Evolutionary conservation across 2,113 vertebrate species (phyloP).

Genomic region (Cynoglossus semilaevis): DNA sequence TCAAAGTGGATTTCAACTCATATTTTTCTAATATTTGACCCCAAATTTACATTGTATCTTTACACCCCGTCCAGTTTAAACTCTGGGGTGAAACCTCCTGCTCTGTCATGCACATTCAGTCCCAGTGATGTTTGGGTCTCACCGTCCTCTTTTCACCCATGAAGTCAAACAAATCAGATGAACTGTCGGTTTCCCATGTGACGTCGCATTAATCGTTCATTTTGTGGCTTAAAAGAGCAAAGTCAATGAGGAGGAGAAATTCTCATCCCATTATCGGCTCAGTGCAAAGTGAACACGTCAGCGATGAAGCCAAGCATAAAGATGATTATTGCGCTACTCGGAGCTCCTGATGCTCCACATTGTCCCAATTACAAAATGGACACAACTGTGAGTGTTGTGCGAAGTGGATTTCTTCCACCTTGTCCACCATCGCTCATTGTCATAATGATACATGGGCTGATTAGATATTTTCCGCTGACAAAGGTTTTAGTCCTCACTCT

Average conservation of each 20-base stretch:
- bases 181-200: slow-evolving; percentile 42
- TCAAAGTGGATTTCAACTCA: no score
- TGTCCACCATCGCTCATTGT: slow-evolving; percentile 68
- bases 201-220: slow-evolving; percentile 55
- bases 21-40: no score
- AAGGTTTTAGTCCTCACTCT: slow-evolving; percentile 58
- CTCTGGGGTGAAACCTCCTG: no score
- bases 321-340: slow-evolving; percentile 56
- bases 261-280: slow-evolving; percentile 60
- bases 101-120: no score
- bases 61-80: no score
- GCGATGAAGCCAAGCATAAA: slow-evolving; percentile 61
- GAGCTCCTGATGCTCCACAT: slow-evolving; percentile 38
- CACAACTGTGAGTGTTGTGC: slow-evolving; percentile 19
- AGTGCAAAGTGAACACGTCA: slow-evolving; percentile 60
- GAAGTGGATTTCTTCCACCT: slow-evolving; percentile 47
- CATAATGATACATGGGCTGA: slow-evolving; percentile 76
- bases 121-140: no score
- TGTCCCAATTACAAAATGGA: slow-evolving; percentile 58
- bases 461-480: slow-evolving; percentile 74
- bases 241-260: slow-evolving; percentile 56
- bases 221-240: slow-evolving; percentile 59
- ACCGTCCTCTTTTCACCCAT: no score
- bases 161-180: slow-evolving; percentile 37
- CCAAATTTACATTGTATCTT: no score